Evolutionary conservation across 2,797 vertebrate species (phyloP).

Genomic region (Fundulus diaphanus): DNA sequence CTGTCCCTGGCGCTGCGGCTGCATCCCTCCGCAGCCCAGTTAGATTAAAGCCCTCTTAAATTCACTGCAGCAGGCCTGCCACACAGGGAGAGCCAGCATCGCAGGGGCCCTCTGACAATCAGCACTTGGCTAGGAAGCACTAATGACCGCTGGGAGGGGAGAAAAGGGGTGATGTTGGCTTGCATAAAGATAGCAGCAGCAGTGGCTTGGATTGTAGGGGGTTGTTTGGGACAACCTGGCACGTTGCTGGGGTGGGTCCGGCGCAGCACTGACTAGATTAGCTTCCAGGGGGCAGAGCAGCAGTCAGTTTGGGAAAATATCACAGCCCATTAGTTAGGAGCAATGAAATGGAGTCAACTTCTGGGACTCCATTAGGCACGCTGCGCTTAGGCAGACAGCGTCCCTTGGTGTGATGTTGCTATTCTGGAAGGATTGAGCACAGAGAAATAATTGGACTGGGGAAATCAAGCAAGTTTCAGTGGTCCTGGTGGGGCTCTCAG

Average conservation of each 20-base stretch:
- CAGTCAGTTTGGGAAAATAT: slow-evolving; percentile 90
- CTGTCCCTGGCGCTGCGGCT: slow-evolving; percentile 50
- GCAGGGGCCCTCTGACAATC: slow-evolving; percentile 76
- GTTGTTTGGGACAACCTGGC: slow-evolving; percentile 55
- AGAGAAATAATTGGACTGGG: slow-evolving; percentile 96
- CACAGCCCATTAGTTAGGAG: slow-evolving; percentile 95
- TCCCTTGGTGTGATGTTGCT: slow-evolving; percentile 87
- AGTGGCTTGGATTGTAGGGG: slow-evolving; percentile 52
- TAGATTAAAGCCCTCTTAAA: slow-evolving; percentile 81
- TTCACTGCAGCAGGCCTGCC: slow-evolving; percentile 67
- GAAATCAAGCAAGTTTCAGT: slow-evolving; percentile 94
- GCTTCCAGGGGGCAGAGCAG: slow-evolving; percentile 82
- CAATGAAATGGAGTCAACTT: slow-evolving; percentile 94
- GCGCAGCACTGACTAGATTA: slow-evolving; percentile 79
- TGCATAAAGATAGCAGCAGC: slow-evolving; percentile 60
- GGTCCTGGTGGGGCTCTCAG: slow-evolving; percentile 86
- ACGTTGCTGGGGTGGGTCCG: slow-evolving; percentile 64
- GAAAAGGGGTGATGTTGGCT: slow-evolving; percentile 53
- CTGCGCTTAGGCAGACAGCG: slow-evolving; percentile 88
- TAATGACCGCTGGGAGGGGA: slow-evolving; percentile 74
- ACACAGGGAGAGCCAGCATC: slow-evolving; percentile 67
- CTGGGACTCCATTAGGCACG: slow-evolving; percentile 93
- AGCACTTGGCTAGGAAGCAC: slow-evolving; percentile 72
- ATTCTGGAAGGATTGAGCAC: slow-evolving; percentile 88
- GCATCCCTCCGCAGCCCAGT: slow-evolving; percentile 69